Conservation (phyloP, 2,888 invertebrate genomes). For the Cheilosia pagana region DNA sequence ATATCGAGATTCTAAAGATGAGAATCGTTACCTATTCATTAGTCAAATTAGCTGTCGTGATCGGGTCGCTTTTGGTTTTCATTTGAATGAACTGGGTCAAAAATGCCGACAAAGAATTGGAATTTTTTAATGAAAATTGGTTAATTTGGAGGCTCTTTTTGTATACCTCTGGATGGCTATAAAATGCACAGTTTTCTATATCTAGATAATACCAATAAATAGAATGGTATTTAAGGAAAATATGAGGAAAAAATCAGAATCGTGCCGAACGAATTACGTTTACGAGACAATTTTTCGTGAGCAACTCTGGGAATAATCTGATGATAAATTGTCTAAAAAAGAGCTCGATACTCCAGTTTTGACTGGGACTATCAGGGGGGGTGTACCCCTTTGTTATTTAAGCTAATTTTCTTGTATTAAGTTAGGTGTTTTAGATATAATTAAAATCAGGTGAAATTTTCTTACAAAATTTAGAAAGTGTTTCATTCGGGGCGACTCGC, state of each 20-base stretch:
- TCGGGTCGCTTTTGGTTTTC: conserved; percentile 12
- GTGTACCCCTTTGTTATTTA: neutral
- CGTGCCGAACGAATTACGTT: conserved; percentile 46
- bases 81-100: conserved; percentile 42
- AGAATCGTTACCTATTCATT: conserved; percentile 54
- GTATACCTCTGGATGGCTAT: neutral
- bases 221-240: conserved; percentile 19
- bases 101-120: conserved; percentile 54
- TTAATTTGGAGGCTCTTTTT: conserved; percentile 31
- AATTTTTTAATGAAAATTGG: conserved; percentile 35
- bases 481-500: neutral
- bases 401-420: neutral
- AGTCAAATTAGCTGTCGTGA: conserved; percentile 51
- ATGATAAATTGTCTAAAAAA: conserved; percentile 8
- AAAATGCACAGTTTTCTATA: conserved; percentile 6
- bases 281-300: conserved; percentile 34
- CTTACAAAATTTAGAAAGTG: neutral
- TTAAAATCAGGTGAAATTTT: neutral
- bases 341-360: neutral
- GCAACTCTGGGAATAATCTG: conserved; percentile 18
- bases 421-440: neutral
- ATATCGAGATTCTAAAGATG: neutral
- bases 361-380: conserved; percentile 1
- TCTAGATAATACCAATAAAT: conserved; percentile 14
- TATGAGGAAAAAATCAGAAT: conserved; percentile 34